Evolutionary conservation across 2,888 invertebrate species (phyloP).

Genomic region (Trilocha varians): DNA sequence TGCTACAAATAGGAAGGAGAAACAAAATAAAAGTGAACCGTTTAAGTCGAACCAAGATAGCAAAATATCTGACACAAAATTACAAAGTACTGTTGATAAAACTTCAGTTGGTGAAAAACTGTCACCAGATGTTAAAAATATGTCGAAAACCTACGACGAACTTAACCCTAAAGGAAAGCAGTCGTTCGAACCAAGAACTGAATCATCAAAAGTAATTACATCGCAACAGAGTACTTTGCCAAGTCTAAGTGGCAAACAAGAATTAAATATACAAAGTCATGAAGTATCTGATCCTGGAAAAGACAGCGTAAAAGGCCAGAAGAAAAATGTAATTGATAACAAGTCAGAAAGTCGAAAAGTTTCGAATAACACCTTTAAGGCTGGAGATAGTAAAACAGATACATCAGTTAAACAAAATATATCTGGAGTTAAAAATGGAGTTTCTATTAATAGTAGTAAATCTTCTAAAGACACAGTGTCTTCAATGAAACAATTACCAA

Average conservation of each 20-base stretch:
- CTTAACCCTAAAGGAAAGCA: neutral
- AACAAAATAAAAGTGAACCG: neutral
- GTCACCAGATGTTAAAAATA: neutral
- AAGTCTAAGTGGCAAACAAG: neutral
- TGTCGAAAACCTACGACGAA: neutral
- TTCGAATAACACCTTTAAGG: neutral
- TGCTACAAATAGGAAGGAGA: neutral
- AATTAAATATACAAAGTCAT: neutral
- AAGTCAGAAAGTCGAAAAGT: neutral
- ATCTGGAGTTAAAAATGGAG: neutral
- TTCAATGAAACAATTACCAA: slow-evolving; percentile 30
- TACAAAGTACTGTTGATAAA: neutral
- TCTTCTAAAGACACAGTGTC: slow-evolving; percentile 8
- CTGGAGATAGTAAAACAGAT: slow-evolving; percentile 1
- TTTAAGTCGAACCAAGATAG: neutral
- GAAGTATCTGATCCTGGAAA: neutral
- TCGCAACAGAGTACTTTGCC: neutral
- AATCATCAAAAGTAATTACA: neutral
- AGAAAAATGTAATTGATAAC: neutral
- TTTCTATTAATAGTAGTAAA: slow-evolving; percentile 11
- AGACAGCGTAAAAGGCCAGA: neutral
- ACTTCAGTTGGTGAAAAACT: neutral
- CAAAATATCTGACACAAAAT: neutral
- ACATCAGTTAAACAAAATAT: neutral
- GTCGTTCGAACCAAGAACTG: neutral